Conservation (phyloP, 1,140 invertebrate species). For the Drosophila persimilis region DNA sequence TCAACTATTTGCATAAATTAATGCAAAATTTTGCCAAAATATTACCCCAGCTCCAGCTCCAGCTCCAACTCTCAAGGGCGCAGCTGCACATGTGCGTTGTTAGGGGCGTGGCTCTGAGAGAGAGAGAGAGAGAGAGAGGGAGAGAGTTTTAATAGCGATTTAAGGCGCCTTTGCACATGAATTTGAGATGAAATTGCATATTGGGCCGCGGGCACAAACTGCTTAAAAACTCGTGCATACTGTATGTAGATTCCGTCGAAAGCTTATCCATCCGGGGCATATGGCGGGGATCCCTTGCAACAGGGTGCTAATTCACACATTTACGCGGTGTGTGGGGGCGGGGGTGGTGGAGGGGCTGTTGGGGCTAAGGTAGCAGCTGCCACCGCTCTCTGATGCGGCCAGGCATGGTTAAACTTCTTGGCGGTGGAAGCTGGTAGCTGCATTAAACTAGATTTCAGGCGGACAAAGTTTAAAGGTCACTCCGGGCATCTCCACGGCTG, state of each 20-base stretch:
- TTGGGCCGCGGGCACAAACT: constrained; percentile 38
- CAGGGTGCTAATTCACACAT: background rate
- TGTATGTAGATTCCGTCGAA: constrained; percentile 16
- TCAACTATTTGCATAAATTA: constrained; percentile 81
- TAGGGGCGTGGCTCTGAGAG: constrained; percentile 39
- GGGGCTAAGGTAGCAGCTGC: constrained; percentile 8
- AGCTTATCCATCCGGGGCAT: constrained; percentile 45
- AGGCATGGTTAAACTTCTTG: background rate
- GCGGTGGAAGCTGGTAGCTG: constrained; percentile 2
- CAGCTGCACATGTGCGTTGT: background rate
- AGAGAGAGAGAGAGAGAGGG: background rate
- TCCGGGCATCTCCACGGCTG: too few species aligned
- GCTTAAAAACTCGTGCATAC: too few species aligned
- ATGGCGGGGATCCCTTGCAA: constrained; percentile 12
- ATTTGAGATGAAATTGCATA: constrained; percentile 66
- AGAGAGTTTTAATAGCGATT: constrained; percentile 71
- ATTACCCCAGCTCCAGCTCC: constrained; percentile 34
- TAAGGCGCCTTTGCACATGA: constrained; percentile 64
- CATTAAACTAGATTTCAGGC: constrained; percentile 9
- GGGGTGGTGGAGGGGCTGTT: too few species aligned
- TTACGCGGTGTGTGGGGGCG: too few species aligned
- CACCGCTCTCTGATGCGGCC: background rate
- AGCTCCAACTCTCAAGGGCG: constrained; percentile 14
- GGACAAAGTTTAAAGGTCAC: too few species aligned
- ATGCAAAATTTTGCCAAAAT: constrained; percentile 79